phyloP scores from a whole-genome alignment of 2,888 invertebrate species.

The Microctonus aethiopoides region DNA sequence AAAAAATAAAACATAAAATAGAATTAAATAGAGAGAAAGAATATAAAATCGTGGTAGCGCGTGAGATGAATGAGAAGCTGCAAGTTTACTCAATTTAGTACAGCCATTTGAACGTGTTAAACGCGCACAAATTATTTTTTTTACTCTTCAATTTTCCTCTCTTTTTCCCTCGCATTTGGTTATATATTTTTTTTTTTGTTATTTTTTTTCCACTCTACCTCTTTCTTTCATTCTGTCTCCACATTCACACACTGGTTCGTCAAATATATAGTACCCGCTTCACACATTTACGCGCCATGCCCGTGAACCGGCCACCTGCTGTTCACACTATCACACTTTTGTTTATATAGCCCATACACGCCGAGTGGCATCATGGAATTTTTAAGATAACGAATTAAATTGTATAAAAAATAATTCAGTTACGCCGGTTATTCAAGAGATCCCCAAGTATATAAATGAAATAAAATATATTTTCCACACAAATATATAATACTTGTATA shows the following conservation, averaged over 20 bases:
- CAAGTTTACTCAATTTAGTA: slow-evolving; percentile 29
- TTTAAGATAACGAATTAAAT: slow-evolving; percentile 15
- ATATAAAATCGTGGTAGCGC: slow-evolving; percentile 17
- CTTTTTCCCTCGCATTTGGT: background rate
- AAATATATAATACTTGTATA: no score
- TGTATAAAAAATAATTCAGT: background rate
- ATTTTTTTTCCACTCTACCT: background rate
- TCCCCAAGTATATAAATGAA: no score
- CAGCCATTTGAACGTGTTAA: slow-evolving; percentile 22
- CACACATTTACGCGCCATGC: slow-evolving; percentile 43
- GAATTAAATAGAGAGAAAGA: background rate
- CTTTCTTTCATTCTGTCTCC: background rate
- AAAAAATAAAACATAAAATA: background rate
- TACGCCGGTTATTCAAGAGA: no score
- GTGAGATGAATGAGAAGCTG: slow-evolving; percentile 23
- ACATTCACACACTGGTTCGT: slow-evolving; percentile 46
- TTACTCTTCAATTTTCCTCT: slow-evolving; percentile 15
- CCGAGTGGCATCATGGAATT: slow-evolving; percentile 23
- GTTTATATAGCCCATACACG: slow-evolving; percentile 54
- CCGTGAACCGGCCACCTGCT: slow-evolving; percentile 58
- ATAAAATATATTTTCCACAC: no score
- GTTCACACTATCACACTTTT: slow-evolving; percentile 53
- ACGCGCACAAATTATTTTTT: slow-evolving; percentile 21
- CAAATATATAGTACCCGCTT: slow-evolving; percentile 45
- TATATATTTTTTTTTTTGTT: background rate